Evolutionary conservation across 2,113 vertebrate species (phyloP).

Genomic region (Oryzias melastigma): DNA sequence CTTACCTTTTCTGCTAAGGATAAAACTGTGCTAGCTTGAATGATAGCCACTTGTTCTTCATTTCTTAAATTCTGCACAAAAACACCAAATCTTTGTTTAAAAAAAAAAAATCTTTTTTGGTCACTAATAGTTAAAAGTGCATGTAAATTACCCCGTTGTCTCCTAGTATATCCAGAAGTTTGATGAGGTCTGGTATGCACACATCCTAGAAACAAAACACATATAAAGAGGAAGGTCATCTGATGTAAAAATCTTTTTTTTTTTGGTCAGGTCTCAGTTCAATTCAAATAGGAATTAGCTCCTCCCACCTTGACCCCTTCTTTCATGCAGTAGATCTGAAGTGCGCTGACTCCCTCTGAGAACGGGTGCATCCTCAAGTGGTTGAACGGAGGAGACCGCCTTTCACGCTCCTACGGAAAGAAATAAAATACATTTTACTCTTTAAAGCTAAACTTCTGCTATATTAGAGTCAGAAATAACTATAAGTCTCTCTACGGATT

Average conservation of each 20-base stretch:
- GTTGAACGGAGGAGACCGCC: conserved; percentile 94
- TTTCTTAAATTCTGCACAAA: conserved; percentile 91
- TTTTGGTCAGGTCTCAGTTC: background rate
- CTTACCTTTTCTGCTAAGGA: conserved; percentile 97
- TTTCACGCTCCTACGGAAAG: conserved; percentile 88
- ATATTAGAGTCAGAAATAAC: background rate
- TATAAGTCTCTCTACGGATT: no score
- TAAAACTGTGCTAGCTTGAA: conserved; percentile 96
- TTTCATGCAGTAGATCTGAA: conserved; percentile 99
- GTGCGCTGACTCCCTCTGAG: conserved; percentile 94
- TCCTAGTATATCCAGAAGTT: conserved; percentile 95
- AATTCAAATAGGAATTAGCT: no score
- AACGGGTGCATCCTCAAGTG: conserved; percentile 97
- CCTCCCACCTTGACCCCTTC: conserved; percentile 92
- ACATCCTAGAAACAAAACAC: conserved; percentile 82
- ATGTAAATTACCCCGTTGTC: conserved; percentile 90
- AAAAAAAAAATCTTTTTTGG: background rate
- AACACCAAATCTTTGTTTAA: background rate
- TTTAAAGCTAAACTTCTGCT: background rate
- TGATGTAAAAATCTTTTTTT: background rate
- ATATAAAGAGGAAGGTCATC: background rate
- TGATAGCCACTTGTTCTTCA: conserved; percentile 98
- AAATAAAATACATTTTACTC: background rate
- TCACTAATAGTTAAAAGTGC: accelerated
- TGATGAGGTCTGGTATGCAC: conserved; percentile 97